These are phyloP conservation scores for Muntiacus muntjak DNA, from an alignment of 2,113 vertebrate genomes.

Conservation along the genomic window DNA sequence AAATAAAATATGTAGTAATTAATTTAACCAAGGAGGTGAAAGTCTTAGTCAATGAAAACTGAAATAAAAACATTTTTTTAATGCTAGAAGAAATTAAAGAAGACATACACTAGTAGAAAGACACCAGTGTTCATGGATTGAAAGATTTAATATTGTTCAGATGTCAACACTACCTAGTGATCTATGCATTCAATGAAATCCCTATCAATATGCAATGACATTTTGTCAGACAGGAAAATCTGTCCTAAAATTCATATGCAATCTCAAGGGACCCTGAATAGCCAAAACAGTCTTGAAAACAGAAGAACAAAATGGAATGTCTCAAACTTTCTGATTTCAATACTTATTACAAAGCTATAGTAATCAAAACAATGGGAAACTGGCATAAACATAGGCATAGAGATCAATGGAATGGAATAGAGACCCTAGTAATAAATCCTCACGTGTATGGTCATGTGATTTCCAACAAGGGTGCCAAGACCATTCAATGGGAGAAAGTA, in stretches of 20 bases:
- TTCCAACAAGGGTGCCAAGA: not conserved
- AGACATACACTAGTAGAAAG: not conserved
- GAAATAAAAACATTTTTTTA: not conserved
- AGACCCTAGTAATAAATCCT: not conserved
- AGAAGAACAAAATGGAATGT: not conserved
- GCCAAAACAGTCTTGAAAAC: not conserved
- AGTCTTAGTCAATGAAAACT: not conserved
- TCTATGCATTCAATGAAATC: not conserved
- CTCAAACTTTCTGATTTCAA: not conserved
- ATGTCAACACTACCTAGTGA: not conserved
- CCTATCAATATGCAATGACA: not conserved
- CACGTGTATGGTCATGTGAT: not conserved
- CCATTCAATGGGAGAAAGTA: not conserved
- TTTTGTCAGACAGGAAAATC: not conserved
- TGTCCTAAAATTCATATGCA: not conserved
- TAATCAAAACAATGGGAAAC: not conserved
- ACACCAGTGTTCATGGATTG: not conserved
- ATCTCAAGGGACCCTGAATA: not conserved
- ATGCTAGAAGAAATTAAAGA: not conserved
- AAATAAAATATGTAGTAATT: not conserved
- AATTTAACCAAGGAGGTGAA: not conserved
- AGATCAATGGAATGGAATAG: not conserved
- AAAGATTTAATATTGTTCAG: not conserved
- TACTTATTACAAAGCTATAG: not conserved
- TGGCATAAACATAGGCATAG: not conserved